Base-by-base conservation (phyloP, 1,140 invertebrate species). In the Drosophila nasuta region DNA sequence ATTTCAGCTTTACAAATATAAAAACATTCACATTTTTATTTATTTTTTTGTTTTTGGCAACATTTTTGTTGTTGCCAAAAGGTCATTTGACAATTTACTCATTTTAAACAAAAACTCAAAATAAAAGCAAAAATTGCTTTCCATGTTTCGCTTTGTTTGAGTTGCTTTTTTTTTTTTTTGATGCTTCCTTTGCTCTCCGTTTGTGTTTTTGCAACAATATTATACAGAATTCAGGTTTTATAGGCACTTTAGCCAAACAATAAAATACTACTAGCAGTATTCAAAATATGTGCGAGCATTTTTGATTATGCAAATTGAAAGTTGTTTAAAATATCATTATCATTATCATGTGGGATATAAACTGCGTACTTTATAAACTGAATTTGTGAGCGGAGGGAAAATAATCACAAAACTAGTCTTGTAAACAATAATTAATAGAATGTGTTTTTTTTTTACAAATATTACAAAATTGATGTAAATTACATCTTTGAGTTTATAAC, bases 391-490 rank as follows among this genome's bases (percentile, higher is more conserved):
- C 3, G 11, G 5, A 20, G 57, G 38, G 8, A 46, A 75, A 46
- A 67, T 52, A 52, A 78, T 79, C 56, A 70, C 62, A 20, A 6
- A 17, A 48, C 54, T 70, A 49, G 65, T 58, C 48, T 65, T 56
- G 59, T 54, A 52, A 74, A 75, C 46, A 54, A n/a, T 78, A 75
- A 62, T 82, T 75, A 79, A 82, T 66, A 77, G 79, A n/a, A 20
- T 20, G 51, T 28, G 2, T 0, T 33, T 52, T 25, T 41, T 10
- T 10, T 11, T 10, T 11, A 41, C 10, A 11, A 11, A n/a, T 10
- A 33, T 41, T 41, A 41, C 7, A 11, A 7, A 41, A 41, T 33
- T 13, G 1, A 43, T 13, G n/a, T 43, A 43, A 43, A 43, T 5
- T 43, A 43, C n/a, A 13, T 5, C n/a, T 43, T 13, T 43, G 41